Evolutionary conservation across 2,113 vertebrate genomes (phyloP), one percentile per base, ranked within the genome.

Genomic region (Hypocryptadius cinnamomeus): DNA sequence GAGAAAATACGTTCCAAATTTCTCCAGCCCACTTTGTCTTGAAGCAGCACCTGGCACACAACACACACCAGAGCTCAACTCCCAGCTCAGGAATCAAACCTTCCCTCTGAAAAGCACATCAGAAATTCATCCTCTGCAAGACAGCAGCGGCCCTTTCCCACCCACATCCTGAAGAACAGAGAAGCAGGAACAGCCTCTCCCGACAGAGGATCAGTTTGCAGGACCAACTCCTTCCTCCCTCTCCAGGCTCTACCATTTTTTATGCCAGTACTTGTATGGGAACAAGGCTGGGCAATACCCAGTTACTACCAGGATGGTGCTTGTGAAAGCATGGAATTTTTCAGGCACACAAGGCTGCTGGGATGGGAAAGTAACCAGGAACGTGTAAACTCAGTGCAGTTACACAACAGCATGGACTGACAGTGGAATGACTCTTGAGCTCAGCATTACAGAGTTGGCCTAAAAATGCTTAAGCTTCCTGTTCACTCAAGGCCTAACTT

Each of bases 241-340:
- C 42, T 47, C 56, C 48, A 35, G 39, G 24, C 53, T 79, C 44
- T 13, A 17, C 11, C 0, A 0, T 21, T 51, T 19, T 54, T 45
- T 12, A 5, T 10, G 48, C 56, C n/a, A 4, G 11, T 3, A 33
- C 7, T 15, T 18, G 47, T 20, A 24, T 0, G 1, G 23, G 61
- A 30, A 15, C 3, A 10, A 60, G 53, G n/a, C 24, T 6, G 8
- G 48, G 16, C 40, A 63, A 35, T 6, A 11, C 15, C 23, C 77
- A 18, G 10, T 8, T 22, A 35, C n/a, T 42, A 61, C 15, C 61
- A 42, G 18, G 3, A 33, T 17, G 5, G 9, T 0, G 1, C 42
- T 28, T 37, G 17, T 13, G 73, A 53, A 28, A 54, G 17, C 3
- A 6, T 14, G n/a, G 42, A 17, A 24, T 10, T 40, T 48, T 30